A percentile compares a stretch with the other conserved stretches of the same genome.
Conservation (phyloP, 1,140 invertebrate genomes). For the Tribolium madens region DNA sequence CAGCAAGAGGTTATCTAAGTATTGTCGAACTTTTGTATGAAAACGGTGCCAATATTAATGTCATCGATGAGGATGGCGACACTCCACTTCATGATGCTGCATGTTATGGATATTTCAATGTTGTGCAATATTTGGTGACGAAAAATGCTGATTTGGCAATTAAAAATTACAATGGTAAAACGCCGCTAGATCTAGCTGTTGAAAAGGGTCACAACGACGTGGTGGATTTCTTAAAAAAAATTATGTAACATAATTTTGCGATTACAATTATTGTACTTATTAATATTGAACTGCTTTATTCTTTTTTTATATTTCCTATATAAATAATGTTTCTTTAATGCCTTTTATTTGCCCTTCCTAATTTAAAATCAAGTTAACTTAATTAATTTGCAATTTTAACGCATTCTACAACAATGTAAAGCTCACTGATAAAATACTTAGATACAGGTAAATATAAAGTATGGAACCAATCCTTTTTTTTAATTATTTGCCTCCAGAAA, state of each 20-base stretch:
- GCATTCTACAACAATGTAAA: no score
- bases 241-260: neutral
- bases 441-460: no score
- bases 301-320: no score
- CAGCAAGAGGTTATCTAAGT: conserved; percentile 28
- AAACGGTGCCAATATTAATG: conserved; percentile 42
- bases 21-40: conserved; percentile 45
- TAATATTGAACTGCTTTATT: no score
- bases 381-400: no score
- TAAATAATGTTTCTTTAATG: no score
- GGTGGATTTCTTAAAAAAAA: conserved; percentile 37
- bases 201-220: conserved; percentile 43
- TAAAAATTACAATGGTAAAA: conserved; percentile 43
- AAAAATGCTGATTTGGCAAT: conserved; percentile 42
- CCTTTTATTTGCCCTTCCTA: no score
- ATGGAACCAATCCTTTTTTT: no score
- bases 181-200: conserved; percentile 47
- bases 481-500: no score
- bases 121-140: conserved; percentile 48
- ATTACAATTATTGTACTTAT: no score
- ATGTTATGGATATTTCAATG: conserved; percentile 39
- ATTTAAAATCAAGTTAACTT: no score
- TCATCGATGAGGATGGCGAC: conserved; percentile 6
- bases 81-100: conserved; percentile 49
- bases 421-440: no score